A percentile compares a stretch with the other conserved stretches of the same genome.
These are phyloP conservation scores for Bombus pascuorum DNA, from an alignment of 1,140 invertebrate species.

Conservation along the genomic window DNA sequence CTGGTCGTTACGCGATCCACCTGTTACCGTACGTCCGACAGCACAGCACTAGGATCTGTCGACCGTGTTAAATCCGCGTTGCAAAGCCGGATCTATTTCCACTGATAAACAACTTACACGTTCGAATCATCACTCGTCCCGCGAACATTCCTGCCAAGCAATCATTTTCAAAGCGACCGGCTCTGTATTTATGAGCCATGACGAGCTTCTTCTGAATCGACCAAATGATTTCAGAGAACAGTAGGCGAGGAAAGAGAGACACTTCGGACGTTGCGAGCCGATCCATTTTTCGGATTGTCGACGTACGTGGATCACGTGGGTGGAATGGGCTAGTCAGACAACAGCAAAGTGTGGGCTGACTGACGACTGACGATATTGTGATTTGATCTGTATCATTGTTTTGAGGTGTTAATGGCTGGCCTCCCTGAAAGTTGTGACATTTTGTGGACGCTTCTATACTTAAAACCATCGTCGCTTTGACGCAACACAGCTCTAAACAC, in stretches of 20 bases:
- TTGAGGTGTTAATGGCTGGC: neutral
- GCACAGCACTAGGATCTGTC: conserved; percentile 18
- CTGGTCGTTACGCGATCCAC: conserved; percentile 60
- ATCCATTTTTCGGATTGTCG: neutral
- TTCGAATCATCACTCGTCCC: conserved; percentile 32
- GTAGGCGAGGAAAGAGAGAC: neutral
- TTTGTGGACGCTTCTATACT: neutral
- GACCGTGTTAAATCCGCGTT: conserved; percentile 17
- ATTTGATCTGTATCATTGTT: neutral
- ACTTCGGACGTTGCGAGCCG: neutral
- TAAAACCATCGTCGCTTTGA: neutral
- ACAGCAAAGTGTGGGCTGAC: neutral
- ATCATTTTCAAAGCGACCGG: conserved; percentile 55
- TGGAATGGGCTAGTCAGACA: neutral
- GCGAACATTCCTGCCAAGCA: conserved; percentile 51
- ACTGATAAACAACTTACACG: conserved; percentile 62
- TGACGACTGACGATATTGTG: neutral
- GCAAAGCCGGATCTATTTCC: conserved; percentile 57
- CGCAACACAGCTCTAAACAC: neutral
- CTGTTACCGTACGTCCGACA: conserved; percentile 68
- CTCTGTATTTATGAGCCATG: conserved; percentile 41
- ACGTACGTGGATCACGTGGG: neutral
- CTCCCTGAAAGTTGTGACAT: neutral
- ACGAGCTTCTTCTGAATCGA: neutral
- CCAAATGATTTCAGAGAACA: neutral